Evolutionary conservation across 2,888 invertebrate genomes (phyloP), one percentile per base, ranked within the genome.

Genomic region (Orthonychiurus folsomi): DNA sequence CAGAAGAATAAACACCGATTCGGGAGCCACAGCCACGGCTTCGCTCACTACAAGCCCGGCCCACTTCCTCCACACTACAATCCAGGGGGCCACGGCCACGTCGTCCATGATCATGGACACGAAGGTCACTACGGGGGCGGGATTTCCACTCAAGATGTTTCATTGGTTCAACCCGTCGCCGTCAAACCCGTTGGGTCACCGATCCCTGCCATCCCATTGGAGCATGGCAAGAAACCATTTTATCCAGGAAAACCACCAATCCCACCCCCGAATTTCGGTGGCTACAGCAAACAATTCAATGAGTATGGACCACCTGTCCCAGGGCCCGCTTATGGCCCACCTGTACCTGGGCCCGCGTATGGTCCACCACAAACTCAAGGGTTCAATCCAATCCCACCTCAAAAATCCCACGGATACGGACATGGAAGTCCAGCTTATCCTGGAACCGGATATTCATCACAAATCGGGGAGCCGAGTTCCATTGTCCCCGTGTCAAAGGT

Each of bases 121-220:
- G 20, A 26, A 24, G 55, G 37, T 23, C 48, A 56, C 20, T 58
- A 58, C 50, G 52, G 52, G n/a, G 21, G 24, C 9, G 52, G 52
- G 52, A 52, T 52, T 52, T 20, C 78, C 2, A 89, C 88, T 2
- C 87, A 88, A 74, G 88, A 90, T 66, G 81, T 89, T 15, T 88
- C 90, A 73, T 88, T 89, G 75, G 89, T 90, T 0, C 91, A 91
- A 77, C 90, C 91, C 20, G 88, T 89, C 27, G 85, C 85, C 57
- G 85, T 88, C 63, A 86, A 86, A 73, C 89, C 90, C 2, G 83
- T 89, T 18, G 90, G 90, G 47, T 82, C 82, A 66, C 89, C 89
- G n/a, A 83, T 90, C 67, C 85, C 88, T 23, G 88, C 88, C 0
- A 84, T 88, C 61, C 85, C 87, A 0, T 76, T 71, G 37, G 61